phyloP scores from a whole-genome alignment of 2,888 invertebrate species.

The Crepidodera aurea region DNA sequence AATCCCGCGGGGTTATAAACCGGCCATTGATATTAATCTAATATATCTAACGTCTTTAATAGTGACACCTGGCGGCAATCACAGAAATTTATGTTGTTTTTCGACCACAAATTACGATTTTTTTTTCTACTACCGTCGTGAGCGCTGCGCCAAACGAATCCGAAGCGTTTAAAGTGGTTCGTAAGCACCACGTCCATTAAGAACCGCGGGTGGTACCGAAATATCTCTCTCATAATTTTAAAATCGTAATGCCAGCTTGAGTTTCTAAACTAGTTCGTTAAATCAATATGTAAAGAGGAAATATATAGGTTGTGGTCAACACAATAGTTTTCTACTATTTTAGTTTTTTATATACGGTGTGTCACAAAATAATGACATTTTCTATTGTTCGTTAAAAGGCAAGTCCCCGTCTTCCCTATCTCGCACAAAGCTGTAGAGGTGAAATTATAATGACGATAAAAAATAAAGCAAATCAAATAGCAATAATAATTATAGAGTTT shows the following conservation, averaged over 20 bases:
- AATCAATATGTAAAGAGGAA: neutral
- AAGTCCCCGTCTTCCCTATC: too few relatives aligned
- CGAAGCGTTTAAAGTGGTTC: conserved; percentile 35
- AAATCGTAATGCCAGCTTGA: conserved; percentile 4
- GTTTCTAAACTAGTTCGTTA: neutral
- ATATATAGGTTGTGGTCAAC: too few relatives aligned
- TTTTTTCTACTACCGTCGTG: conserved; percentile 38
- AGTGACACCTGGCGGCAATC: conserved; percentile 42
- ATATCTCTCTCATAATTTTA: conserved; percentile 37
- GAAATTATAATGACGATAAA: too few relatives aligned
- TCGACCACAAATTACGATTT: conserved; percentile 44
- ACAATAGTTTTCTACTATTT: too few relatives aligned
- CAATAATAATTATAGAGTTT: too few relatives aligned
- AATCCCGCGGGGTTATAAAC: conserved; percentile 27
- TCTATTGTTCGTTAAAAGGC: too few relatives aligned
- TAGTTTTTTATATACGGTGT: too few relatives aligned
- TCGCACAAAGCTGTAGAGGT: too few relatives aligned
- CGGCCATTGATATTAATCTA: conserved; percentile 41
- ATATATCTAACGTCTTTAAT: conserved; percentile 42
- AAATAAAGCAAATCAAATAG: too few relatives aligned
- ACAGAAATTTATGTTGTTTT: conserved; percentile 43
- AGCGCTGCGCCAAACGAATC: conserved; percentile 28
- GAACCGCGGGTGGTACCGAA: conserved; percentile 53
- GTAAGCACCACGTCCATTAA: conserved; percentile 51
- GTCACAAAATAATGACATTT: too few relatives aligned